Percentiles rank a stretch among this genome's conserved stretches.
Conservation (phyloP, 2,888 invertebrate species). For the Cheilosia grossa region DNA sequence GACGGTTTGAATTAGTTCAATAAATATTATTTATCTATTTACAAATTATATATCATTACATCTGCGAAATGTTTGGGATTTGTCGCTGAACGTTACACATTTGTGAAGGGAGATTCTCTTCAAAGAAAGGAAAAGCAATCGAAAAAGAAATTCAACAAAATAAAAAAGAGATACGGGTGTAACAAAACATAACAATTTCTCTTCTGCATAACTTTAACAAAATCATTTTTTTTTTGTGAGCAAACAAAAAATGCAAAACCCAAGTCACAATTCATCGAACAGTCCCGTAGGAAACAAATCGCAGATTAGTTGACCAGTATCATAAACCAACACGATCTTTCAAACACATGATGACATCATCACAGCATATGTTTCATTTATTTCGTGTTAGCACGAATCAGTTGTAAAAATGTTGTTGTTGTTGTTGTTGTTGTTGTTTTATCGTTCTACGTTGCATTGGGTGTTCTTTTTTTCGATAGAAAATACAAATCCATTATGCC, state of each 20-base stretch:
- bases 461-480: slow-evolving; percentile 32
- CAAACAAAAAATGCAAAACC: background rate
- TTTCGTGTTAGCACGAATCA: slow-evolving; percentile 82
- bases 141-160: slow-evolving; percentile 1
- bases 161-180: background rate
- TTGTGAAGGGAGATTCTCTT: background rate
- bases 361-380: slow-evolving; percentile 78
- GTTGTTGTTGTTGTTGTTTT: slow-evolving; percentile 66
- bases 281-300: slow-evolving; percentile 47
- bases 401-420: slow-evolving; percentile 79
- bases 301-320: slow-evolving; percentile 79
- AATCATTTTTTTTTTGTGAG: background rate
- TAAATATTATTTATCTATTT: slow-evolving; percentile 60
- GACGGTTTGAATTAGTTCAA: slow-evolving; percentile 76
- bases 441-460: slow-evolving; percentile 68
- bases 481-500: slow-evolving; percentile 39
- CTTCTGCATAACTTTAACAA: slow-evolving; percentile 22
- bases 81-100: slow-evolving; percentile 32
- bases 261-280: slow-evolving; percentile 8
- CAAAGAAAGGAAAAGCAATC: background rate
- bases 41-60: slow-evolving; percentile 64
- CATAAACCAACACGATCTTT: slow-evolving; percentile 81
- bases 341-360: slow-evolving; percentile 75
- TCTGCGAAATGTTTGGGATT: slow-evolving; percentile 58
- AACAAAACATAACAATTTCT: slow-evolving; percentile 7